Evolutionary conservation across 2,797 vertebrate genomes (phyloP).

Genomic region (Siniperca undulata): DNA sequence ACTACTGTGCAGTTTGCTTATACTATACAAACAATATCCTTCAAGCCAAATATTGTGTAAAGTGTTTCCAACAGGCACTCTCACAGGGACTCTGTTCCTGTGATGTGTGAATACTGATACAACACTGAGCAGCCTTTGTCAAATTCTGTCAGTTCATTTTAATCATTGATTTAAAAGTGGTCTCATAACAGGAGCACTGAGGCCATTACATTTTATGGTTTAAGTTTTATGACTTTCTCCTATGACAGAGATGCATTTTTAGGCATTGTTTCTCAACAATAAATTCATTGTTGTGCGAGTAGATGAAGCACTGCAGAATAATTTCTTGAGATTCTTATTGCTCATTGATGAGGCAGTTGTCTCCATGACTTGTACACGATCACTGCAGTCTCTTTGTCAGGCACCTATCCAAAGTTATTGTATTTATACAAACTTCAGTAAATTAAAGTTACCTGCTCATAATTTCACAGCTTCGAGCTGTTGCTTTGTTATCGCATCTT

Average conservation of each 20-base stretch:
- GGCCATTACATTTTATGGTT: constrained; percentile 54
- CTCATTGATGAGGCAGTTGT: constrained; percentile 57
- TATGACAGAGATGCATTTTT: constrained; percentile 26
- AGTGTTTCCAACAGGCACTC: constrained; percentile 70
- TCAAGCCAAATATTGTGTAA: constrained; percentile 71
- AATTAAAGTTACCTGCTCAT: constrained; percentile 12
- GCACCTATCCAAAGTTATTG: constrained; percentile 12
- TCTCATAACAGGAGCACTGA: constrained; percentile 43
- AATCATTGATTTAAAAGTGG: constrained; percentile 66
- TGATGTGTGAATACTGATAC: constrained; percentile 75
- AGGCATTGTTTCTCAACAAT: constrained; percentile 35
- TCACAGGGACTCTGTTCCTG: constrained; percentile 65
- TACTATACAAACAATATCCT: constrained; percentile 58
- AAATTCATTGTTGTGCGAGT: constrained; percentile 26
- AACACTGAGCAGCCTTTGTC: constrained; percentile 69
- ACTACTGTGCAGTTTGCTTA: constrained; percentile 11
- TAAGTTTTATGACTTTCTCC: constrained; percentile 33
- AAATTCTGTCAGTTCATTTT: constrained; percentile 66
- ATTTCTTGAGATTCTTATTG: constrained; percentile 43
- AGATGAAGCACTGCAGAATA: constrained; percentile 49
- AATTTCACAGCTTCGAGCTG: constrained; percentile 13
- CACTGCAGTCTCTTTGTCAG: constrained; percentile 34
- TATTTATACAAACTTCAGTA: constrained; percentile 25
- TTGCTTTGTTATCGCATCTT: constrained; percentile 26
- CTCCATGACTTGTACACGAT: constrained; percentile 28